Base-by-base conservation (phyloP, 2,888 invertebrate genomes). In the Melanotus villosus region DNA sequence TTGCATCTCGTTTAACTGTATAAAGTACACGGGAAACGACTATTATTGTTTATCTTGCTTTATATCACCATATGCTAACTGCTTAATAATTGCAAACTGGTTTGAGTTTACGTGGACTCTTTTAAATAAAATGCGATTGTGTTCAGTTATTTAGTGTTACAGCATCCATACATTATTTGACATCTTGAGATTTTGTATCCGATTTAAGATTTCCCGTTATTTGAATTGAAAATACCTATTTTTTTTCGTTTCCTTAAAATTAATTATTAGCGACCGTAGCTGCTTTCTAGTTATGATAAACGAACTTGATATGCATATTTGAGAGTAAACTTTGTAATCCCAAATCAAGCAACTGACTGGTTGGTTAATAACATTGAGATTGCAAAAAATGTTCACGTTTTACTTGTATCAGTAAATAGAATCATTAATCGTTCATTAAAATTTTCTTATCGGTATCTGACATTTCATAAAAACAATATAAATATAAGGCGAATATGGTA, bases 1-100 rank as follows among this genome's bases (percentile, higher is more conserved):
- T 77, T 77, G 78, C 77, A 73, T 77, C 78, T 79, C 76, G 78
- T 79, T 79, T 79, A 79, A 79, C 79, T 78, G 78, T 79, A 77
- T 74, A 76, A 76, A 77, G 75, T 76, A 76, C 78, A 76, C 76
- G 74, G 78, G 74, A 75, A 78, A 77, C 79, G 73, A 77, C 77
- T 77, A 75, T 78, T 78, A 78, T 78, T 78, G 75, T 77, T 78
- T 79, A 79, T 79, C 78, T 77, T 70, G 59, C 73, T 73, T 77
- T 77, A 76, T 76, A 80, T 79, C 79, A 76, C 76, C 78, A 78
- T 77, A 76, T 74, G 74, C 68, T 77, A 76, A 77, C 78, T 78
- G 76, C 79, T 79, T 78, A 77, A 78, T 79, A 79, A 79, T 78
- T 74, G 68, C 68, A 72, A 73, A 72, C 73, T 73, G 73, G 73